Conservation (phyloP, 2,797 vertebrate genomes). For the Myotis vivesi region DNA sequence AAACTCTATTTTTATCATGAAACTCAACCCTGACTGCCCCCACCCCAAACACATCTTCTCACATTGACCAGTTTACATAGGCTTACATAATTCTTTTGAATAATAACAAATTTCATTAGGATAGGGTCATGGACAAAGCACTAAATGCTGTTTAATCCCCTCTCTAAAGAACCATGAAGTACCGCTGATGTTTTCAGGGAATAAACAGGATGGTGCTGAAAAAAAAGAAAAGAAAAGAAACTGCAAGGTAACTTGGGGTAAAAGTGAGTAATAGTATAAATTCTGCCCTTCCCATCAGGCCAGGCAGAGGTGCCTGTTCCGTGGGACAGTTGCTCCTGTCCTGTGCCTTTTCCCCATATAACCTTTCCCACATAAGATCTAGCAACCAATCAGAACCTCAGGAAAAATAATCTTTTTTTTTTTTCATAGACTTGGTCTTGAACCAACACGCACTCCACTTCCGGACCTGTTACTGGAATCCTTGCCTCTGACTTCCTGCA, state of each 20-base stretch:
- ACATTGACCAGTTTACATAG: slow-evolving; percentile 61
- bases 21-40: slow-evolving; percentile 52
- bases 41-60: slow-evolving; percentile 70
- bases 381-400: not conserved
- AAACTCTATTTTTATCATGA: slow-evolving; percentile 77
- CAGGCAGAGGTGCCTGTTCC: not conserved
- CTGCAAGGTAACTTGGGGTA: fast-evolving
- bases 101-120: slow-evolving; percentile 49
- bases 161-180: not conserved
- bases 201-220: not conserved
- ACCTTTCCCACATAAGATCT: not conserved
- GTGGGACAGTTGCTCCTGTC: not conserved
- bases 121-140: slow-evolving; percentile 51
- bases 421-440: not conserved
- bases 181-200: not conserved
- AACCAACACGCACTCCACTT: not conserved
- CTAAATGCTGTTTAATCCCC: not conserved
- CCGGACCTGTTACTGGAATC: slow-evolving; percentile 5
- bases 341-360: not conserved
- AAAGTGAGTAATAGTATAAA: fast-evolving
- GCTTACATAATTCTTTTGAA: slow-evolving; percentile 64
- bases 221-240: not conserved
- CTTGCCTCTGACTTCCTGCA: not conserved
- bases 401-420: not conserved
- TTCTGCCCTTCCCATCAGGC: not conserved